Evolutionary conservation across 2,888 invertebrate species (phyloP), one percentile per base, ranked within the genome.

Genomic region (Phyllotreta cruciferae): DNA sequence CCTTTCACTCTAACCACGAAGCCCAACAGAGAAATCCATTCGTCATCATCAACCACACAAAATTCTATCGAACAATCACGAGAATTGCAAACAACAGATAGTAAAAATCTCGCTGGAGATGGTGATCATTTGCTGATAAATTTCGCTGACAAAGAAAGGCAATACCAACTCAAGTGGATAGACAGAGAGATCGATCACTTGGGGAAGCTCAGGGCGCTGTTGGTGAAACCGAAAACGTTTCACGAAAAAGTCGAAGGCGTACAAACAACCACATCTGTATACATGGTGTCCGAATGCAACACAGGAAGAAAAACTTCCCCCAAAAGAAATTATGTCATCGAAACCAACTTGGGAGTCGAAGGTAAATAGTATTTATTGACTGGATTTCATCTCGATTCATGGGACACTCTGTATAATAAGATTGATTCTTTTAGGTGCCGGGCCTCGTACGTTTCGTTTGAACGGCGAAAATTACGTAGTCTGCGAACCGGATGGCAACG

Each of bases 121-220:
- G 71, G 73, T 3, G 77, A 77, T 56, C 70, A 73, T 52, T 52
- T 52, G 52, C 60, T 81, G 37, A 56, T 78, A 6, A 68, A 73
- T 64, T 83, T 82, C 67, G 83, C 82, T 0, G 81, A 83, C 69
- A 82, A 83, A 74, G 85, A 85, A 71, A 80, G 83, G 60, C 80
- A 81, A 65, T 83, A 85, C 71, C 86, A 87, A 68, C 72, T 87
- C 10, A 77, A 82, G 14, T 85, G 86, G 85, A 86, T 87, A 39
- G 83, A 83, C 44, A 84, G 83, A 66, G 86, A 86, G 74, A 86
- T 87, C 10, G 79, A 80, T 42, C 85, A 87, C 72, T 76, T 87
- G 24, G 82, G 79, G 24, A 85, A 84, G 71, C 74, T 87, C 10
- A 86, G 85, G 75, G 75, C 78, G 69, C 77, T 81, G 36, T 69